Base-by-base conservation (phyloP, 1,140 invertebrate species). In the Zophobas atratus region DNA sequence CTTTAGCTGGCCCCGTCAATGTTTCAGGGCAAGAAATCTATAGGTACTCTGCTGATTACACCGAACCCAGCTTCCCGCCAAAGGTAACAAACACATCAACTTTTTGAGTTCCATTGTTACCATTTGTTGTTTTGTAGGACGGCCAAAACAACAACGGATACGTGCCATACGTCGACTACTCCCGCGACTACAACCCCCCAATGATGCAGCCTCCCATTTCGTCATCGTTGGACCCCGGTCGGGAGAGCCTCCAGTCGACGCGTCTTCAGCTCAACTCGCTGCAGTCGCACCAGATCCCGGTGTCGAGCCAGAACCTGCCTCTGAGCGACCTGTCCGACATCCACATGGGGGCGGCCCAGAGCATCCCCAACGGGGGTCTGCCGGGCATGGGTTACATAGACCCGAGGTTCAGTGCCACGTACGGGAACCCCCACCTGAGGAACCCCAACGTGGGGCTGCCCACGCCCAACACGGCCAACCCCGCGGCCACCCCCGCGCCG, bases 71-170 rank as follows among this genome's bases (percentile, higher is more conserved):
- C 77, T 95, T 94, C 88, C 92, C 93, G 75, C 93, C 93, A 63
- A 92, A 94, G 87, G 86, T 86, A 84, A 80, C 78, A 33, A 3
- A 4, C 4, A 63, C 6, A 36, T 2, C 1, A 8, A 1, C n/a
- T n/a, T 43, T 43, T 0, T 39, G 1, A 3, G 1, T 2, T 39
- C 39, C 41, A 1, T 43, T 46, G n/a, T 67, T 0, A 67, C 38
- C 20, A 46, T 73, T 46, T 79, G 32, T 56, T 43, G 20, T 77
- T 2, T 82, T 82, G 55, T 85, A 95, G 94, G 91, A 93, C 84
- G 93, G 94, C 75, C 93, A 93, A 84, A 94, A 95, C 85, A 94
- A 93, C 87, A 96, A 96, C 81, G 96, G 95, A 34, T 97, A 96
- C 86, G 94, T 96, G 41, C 94, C 95, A 6, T 96, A 96, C 88